These are phyloP conservation scores for Leptinotarsa rubiginosa DNA, from an alignment of 2,888 invertebrate species.

Conservation along the genomic window DNA sequence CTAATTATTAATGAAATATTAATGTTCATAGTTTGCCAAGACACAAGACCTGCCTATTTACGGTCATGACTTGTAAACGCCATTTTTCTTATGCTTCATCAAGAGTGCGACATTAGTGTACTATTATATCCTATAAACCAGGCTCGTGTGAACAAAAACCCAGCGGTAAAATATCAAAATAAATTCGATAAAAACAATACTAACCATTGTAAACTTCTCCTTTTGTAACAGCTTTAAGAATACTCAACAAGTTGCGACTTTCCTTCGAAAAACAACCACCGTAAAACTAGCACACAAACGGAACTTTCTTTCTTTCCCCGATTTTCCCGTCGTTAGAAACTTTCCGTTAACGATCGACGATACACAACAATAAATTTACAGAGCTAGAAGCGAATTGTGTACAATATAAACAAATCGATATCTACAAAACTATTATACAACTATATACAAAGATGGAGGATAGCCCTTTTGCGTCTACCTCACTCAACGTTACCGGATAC, in stretches of 20 bases:
- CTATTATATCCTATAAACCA: too few species aligned
- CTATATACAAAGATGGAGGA: constrained; percentile 33
- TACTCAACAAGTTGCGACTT: not conserved
- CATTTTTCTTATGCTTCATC: too few species aligned
- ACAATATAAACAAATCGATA: constrained; percentile 26
- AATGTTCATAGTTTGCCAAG: too few species aligned
- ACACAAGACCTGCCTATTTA: too few species aligned
- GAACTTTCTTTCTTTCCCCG: not conserved
- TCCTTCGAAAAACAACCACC: not conserved
- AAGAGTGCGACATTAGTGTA: too few species aligned
- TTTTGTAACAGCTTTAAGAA: not conserved
- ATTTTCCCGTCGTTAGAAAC: not conserved
- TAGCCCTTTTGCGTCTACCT: constrained; percentile 22
- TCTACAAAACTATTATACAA: constrained; percentile 36
- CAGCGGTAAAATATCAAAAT: not conserved
- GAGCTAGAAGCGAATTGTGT: constrained; percentile 11
- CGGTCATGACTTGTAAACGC: too few species aligned
- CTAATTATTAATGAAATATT: too few species aligned
- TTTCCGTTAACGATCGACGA: not conserved
- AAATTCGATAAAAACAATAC: not conserved
- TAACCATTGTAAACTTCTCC: not conserved
- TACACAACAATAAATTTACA: constrained; percentile 1
- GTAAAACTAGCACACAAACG: not conserved
- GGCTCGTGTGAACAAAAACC: too few species aligned
- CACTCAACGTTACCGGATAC: not conserved